Percentiles rank a stretch among this genome's conserved stretches.
Evolutionary conservation across 2,797 vertebrate species (phyloP).

Genomic region (Apogon talboti): DNA sequence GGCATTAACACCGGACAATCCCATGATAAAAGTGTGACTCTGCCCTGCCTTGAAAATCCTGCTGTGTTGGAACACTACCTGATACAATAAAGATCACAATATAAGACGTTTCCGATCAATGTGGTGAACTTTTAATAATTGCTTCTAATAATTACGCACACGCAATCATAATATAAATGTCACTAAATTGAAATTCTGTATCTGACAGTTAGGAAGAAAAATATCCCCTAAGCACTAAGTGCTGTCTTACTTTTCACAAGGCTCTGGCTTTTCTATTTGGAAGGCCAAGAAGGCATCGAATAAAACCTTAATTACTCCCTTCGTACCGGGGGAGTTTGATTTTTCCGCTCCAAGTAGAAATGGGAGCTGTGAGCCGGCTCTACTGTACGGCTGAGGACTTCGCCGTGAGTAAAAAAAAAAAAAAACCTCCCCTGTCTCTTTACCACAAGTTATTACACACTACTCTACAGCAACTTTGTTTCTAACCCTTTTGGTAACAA

Average conservation of each 20-base stretch:
- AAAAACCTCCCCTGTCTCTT: no score
- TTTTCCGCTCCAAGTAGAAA: slow-evolving; percentile 72
- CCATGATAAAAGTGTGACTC: slow-evolving; percentile 27
- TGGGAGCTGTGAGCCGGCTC: slow-evolving; percentile 43
- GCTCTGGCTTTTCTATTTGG: slow-evolving; percentile 49
- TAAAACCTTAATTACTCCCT: slow-evolving; percentile 81
- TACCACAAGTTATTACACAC: slow-evolving; percentile 1
- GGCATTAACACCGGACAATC: slow-evolving; percentile 46
- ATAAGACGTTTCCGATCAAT: slow-evolving; percentile 13
- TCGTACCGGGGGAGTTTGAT: slow-evolving; percentile 76
- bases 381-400: no score
- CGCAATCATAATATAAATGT: slow-evolving; percentile 12
- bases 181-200: slow-evolving; percentile 44
- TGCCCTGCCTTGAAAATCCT: slow-evolving; percentile 42
- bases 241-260: slow-evolving; percentile 52
- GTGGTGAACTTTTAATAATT: slow-evolving; percentile 26
- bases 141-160: neutral
- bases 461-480: neutral
- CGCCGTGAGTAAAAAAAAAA: no score
- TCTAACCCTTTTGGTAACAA: neutral
- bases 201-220: slow-evolving; percentile 23
- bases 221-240: slow-evolving; percentile 34
- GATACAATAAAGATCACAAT: slow-evolving; percentile 47
- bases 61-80: slow-evolving; percentile 17
- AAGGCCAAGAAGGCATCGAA: slow-evolving; percentile 72